Base-by-base conservation (phyloP, 2,888 invertebrate genomes). In the Yponomeuta malinellus region DNA sequence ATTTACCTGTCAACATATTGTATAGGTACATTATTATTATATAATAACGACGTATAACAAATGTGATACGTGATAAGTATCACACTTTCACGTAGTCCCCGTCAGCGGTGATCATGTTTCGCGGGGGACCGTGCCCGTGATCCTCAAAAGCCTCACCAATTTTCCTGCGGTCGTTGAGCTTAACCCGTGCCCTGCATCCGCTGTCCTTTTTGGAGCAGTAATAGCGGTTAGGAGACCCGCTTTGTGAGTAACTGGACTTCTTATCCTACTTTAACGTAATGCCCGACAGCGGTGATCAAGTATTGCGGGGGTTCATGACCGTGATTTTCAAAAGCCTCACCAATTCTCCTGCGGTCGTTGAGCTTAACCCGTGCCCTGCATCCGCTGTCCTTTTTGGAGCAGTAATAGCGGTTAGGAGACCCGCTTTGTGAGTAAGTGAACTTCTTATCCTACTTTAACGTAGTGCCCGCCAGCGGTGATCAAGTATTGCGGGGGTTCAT, bases 131-230 rank as follows among this genome's bases (percentile, higher is more conserved):
- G 23, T 72, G 72, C 33, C 59, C 63, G 31, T 72, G 71, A 15
- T n/a, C n/a, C 10, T 72, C 69, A 43, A 37, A 59, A 23, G 23
- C 23, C 33, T 52, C 5, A 48, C 31, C 15, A 23, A 37, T 5
- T 37, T 0, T 37, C 37, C 6, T 9, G 10, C 52, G 52, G 1
- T 52, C 52, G 12, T 52, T 8, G 23, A 23, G 23, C 23, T 23
- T 23, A 23, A 23, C 23, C 23, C 23, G 23, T 23, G 23, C 23
- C 23, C 23, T 23, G 23, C 23, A 23, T 23, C 80, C 81, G 0
- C 63, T 73, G 65, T 76, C 77, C 74, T 80, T 83, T 70, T 76
- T 79, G 0, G 85, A 84, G 65, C 85, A 85, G 71, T 83, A 84
- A 83, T 81, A 85, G 52, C 78, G 78, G 0, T 75, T 72, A 12